These are phyloP conservation scores for Carabus problematicus DNA, from an alignment of 2,888 invertebrate species.

Conservation along the genomic window DNA sequence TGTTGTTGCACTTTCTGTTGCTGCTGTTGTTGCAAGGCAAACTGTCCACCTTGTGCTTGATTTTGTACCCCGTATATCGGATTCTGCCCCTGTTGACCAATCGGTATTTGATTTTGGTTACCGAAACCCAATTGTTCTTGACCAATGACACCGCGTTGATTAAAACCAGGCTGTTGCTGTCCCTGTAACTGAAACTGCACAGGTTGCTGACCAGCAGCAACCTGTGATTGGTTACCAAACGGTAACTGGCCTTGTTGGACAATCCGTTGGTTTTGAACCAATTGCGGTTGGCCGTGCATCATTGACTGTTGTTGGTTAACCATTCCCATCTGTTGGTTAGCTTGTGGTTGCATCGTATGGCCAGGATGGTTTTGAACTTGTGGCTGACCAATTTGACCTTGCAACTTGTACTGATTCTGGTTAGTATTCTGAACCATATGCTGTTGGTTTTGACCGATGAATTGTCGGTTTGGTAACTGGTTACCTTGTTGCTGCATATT, in stretches of 20 bases:
- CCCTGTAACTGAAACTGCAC: constrained; percentile 46
- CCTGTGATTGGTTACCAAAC: constrained; percentile 30
- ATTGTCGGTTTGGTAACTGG: constrained; percentile 47
- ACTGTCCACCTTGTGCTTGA: constrained; percentile 44
- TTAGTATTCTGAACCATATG: constrained; percentile 46
- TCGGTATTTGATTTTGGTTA: constrained; percentile 29
- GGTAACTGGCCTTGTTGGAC: constrained; percentile 28
- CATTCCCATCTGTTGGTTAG: constrained; percentile 44
- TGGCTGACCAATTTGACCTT: constrained; percentile 23
- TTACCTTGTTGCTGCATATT: constrained; percentile 48
- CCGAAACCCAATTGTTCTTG: too few species aligned
- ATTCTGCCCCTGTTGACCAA: constrained; percentile 38
- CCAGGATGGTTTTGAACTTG: constrained; percentile 26
- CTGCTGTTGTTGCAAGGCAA: constrained; percentile 24
- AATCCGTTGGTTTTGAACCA: constrained; percentile 44
- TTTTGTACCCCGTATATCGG: constrained; percentile 9
- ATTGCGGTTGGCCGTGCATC: constrained; percentile 20
- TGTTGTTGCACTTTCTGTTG: constrained; percentile 37
- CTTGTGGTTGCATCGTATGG: constrained; percentile 46
- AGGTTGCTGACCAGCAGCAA: constrained; percentile 12
- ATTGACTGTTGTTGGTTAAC: constrained; percentile 28
- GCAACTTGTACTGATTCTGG: constrained; percentile 46
- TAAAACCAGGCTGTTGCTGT: constrained; percentile 48
- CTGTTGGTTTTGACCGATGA: constrained; percentile 48
- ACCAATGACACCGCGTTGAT: constrained; percentile 43